These are phyloP conservation scores for Hystrix cristata DNA, from an alignment of 2,113 vertebrate genomes.

Conservation along the genomic window DNA sequence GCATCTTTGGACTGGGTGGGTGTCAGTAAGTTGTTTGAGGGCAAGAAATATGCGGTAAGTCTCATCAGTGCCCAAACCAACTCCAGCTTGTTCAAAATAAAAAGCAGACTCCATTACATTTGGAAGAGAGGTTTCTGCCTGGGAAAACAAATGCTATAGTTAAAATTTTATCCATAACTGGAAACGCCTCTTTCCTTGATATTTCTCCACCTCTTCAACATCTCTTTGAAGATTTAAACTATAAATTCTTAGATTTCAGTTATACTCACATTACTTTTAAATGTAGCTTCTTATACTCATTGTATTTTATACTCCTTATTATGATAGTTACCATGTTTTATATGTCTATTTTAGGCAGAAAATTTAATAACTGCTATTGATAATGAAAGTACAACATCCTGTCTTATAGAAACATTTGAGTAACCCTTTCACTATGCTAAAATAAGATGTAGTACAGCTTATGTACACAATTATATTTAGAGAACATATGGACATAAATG, in stretches of 20 bases:
- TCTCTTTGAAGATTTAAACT: constrained; percentile 38
- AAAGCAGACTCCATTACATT: constrained; percentile 94
- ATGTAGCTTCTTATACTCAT: background rate
- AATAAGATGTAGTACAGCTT: constrained; percentile 43
- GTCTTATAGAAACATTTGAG: constrained; percentile 21
- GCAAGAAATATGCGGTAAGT: constrained; percentile 94
- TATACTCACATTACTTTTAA: background rate
- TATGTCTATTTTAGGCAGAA: constrained; percentile 15
- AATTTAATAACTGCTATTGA: background rate
- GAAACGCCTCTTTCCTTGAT: background rate
- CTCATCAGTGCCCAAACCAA: constrained; percentile 93
- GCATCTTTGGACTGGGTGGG: constrained; percentile 91
- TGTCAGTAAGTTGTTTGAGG: constrained; percentile 92
- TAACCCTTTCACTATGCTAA: background rate
- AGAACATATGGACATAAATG: background rate
- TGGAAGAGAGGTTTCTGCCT: constrained; percentile 91
- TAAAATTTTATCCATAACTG: constrained; percentile 51
- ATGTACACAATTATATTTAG: background rate
- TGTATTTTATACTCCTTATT: background rate
- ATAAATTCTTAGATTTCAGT: background rate
- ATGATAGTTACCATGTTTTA: background rate
- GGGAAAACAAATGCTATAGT: constrained; percentile 63
- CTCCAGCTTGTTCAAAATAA: constrained; percentile 95
- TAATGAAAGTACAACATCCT: constrained; percentile 8
- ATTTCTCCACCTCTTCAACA: background rate